phyloP scores from a whole-genome alignment of 37 sponge, comb jelly and placozoan genomes.

The Haliclona indistincta region DNA sequence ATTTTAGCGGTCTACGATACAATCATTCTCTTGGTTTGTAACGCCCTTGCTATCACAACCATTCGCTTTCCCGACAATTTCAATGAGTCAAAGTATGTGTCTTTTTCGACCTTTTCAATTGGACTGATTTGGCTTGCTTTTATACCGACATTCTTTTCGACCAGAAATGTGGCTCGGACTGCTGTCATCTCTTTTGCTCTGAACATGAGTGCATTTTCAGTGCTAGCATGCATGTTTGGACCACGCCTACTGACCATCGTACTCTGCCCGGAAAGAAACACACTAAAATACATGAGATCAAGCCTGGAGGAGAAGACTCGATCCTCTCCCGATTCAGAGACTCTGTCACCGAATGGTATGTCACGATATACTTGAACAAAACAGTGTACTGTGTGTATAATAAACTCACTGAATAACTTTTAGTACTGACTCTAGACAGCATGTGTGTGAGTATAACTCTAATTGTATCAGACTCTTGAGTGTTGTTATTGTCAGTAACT shows the following conservation, averaged over 20 bases:
- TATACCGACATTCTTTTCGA: constrained; percentile 35
- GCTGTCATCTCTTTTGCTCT: constrained; percentile 13
- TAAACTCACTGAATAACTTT: too few species aligned
- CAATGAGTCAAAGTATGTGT: constrained; percentile 54
- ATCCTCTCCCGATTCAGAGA: too few species aligned
- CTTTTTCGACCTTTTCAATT: constrained; percentile 42
- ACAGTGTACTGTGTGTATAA: too few species aligned
- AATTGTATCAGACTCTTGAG: too few species aligned
- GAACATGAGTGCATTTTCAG: background rate
- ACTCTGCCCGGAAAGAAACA: constrained; percentile 15
- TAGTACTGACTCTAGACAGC: too few species aligned
- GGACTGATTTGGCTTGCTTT: constrained; percentile 54
- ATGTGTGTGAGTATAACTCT: too few species aligned
- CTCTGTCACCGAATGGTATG: too few species aligned
- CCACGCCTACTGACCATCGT: constrained; percentile 10
- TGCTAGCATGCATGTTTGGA: background rate
- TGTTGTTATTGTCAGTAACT: too few species aligned
- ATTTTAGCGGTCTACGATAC: constrained; percentile 30
- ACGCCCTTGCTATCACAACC: constrained; percentile 36
- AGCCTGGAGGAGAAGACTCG: too few species aligned
- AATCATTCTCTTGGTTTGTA: constrained; percentile 31
- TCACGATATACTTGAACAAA: too few species aligned
- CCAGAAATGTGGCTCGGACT: constrained; percentile 6
- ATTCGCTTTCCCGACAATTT: constrained; percentile 62
- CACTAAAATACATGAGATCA: too few species aligned